Percentiles rank a stretch among this genome's conserved stretches.
Conservation (phyloP, 2,888 invertebrate genomes). For the Allolobophora icterica region DNA sequence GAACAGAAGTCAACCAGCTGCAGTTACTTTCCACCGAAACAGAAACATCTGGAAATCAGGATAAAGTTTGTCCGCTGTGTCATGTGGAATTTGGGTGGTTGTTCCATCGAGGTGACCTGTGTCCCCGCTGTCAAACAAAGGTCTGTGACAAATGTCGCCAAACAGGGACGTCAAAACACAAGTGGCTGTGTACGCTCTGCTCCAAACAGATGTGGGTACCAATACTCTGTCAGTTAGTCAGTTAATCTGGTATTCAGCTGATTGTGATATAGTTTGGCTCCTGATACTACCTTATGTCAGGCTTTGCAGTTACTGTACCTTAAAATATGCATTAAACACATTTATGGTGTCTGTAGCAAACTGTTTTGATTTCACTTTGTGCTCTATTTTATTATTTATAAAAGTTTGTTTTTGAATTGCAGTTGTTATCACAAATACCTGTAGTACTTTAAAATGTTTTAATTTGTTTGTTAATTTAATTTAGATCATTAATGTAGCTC, state of each 20-base stretch:
- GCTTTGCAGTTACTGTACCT: neutral
- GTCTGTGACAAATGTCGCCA: constrained; percentile 34
- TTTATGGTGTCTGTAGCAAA: neutral
- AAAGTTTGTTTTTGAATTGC: neutral
- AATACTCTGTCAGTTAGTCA: neutral
- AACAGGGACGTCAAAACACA: constrained; percentile 22
- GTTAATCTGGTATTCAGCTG: neutral
- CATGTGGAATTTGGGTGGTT: constrained; percentile 33
- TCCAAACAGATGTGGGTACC: constrained; percentile 30
- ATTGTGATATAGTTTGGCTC: neutral
- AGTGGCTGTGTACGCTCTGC: constrained; percentile 36
- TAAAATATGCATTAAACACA: neutral
- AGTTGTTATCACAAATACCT: neutral
- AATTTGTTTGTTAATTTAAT: constrained; percentile 17
- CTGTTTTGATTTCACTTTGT: constrained; percentile 8
- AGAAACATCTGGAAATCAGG: neutral
- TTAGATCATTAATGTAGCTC: neutral
- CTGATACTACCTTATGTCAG: neutral
- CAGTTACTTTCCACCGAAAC: neutral
- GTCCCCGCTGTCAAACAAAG: constrained; percentile 14
- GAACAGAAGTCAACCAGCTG: constrained; percentile 1
- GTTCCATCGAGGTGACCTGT: constrained; percentile 33
- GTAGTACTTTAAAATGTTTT: neutral
- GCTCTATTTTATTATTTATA: neutral
- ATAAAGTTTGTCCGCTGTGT: constrained; percentile 29